These are phyloP conservation scores for Sterrhoptilus dennistouni DNA, from an alignment of 2,113 vertebrate genomes.

Conservation along the genomic window DNA sequence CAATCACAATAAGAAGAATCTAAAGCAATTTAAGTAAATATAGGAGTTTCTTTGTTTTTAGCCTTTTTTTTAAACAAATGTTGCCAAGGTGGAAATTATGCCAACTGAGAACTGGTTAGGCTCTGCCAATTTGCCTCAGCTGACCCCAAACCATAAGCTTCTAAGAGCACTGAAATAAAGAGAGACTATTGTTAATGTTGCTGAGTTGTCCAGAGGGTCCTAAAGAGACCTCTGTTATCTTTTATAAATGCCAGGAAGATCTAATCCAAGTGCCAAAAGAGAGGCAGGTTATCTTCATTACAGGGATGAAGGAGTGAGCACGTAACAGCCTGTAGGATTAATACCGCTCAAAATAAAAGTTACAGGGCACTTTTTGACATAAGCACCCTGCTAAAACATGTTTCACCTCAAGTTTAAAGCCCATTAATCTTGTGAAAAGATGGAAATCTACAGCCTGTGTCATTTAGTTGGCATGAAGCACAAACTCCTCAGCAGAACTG, in stretches of 20 bases:
- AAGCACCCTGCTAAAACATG: neutral
- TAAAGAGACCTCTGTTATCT: neutral
- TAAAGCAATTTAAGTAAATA: neutral
- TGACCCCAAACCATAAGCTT: neutral
- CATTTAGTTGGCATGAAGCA: neutral
- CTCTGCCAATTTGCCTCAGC: neutral
- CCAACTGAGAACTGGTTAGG: neutral
- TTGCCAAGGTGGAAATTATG: neutral
- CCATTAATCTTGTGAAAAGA: constrained; percentile 27
- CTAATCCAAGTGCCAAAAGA: constrained; percentile 12
- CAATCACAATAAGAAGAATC: neutral
- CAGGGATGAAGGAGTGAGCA: neutral
- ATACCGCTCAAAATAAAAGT: neutral
- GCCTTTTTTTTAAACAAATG: neutral
- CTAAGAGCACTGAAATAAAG: neutral
- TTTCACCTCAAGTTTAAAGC: constrained; percentile 27
- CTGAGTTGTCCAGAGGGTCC: neutral
- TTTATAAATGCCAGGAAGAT: constrained; percentile 15
- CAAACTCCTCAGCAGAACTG: neutral
- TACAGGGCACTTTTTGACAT: neutral
- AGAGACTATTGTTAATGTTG: neutral
- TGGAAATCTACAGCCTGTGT: neutral
- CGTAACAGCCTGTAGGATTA: neutral
- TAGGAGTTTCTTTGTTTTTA: constrained; percentile 11
- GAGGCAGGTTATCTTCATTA: constrained; percentile 35